Evolutionary conservation across 2,888 invertebrate genomes (phyloP).

Genomic region (Cataglyphis rosenhaueri): DNA sequence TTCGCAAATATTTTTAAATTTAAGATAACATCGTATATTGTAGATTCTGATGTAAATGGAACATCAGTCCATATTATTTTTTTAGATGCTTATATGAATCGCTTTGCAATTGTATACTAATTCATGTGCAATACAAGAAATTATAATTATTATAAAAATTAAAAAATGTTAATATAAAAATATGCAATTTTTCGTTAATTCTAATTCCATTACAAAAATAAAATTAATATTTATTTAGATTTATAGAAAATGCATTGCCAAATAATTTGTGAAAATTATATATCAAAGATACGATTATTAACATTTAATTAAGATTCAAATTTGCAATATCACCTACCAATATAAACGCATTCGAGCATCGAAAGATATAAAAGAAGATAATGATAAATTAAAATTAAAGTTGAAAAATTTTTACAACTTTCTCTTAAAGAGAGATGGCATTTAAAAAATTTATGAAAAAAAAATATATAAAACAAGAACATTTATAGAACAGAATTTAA

Average conservation of each 20-base stretch:
- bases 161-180: constrained; percentile 30
- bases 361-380: not conserved
- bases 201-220: not conserved
- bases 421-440: constrained; percentile 40
- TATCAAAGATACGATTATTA: constrained; percentile 44
- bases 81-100: constrained; percentile 48
- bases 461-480: not conserved
- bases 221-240: constrained; percentile 1
- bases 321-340: constrained; percentile 31
- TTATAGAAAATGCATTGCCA: constrained; percentile 61
- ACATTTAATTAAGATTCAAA: constrained; percentile 42
- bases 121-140: constrained; percentile 42
- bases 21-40: constrained; percentile 57
- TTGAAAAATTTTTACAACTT: constrained; percentile 37
- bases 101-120: constrained; percentile 23
- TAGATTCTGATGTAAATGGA: constrained; percentile 61
- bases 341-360: not conserved
- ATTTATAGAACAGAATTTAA: not conserved
- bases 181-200: constrained; percentile 48
- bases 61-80: constrained; percentile 54
- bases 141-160: no score
- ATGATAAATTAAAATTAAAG: constrained; percentile 26
- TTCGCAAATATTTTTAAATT: constrained; percentile 50
- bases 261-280: constrained; percentile 37
- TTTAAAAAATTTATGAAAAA: constrained; percentile 59